Percentiles rank a stretch among this genome's conserved stretches.
Evolutionary conservation across 1,140 invertebrate genomes (phyloP).

Genomic region (Macrosteles quadrilineatus): DNA sequence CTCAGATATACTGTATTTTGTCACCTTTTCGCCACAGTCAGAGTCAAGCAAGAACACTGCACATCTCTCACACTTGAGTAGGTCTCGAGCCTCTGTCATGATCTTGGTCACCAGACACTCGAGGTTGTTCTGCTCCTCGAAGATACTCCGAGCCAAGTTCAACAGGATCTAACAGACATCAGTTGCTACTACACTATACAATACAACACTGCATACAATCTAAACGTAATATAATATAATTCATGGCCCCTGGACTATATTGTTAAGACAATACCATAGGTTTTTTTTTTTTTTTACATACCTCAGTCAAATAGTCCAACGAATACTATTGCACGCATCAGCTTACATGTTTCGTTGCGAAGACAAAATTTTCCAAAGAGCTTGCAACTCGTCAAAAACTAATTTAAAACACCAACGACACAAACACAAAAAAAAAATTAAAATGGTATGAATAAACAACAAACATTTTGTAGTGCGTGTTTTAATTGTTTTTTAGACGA

Average conservation of each 20-base stretch:
- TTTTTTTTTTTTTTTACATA: neutral
- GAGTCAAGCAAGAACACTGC: slow-evolving; percentile 86
- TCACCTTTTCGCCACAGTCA: slow-evolving; percentile 81
- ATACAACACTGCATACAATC: slow-evolving; percentile 26
- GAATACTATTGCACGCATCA: too few relatives aligned
- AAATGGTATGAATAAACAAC: too few relatives aligned
- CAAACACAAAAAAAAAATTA: too few relatives aligned
- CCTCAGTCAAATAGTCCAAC: too few relatives aligned
- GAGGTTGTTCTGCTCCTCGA: slow-evolving; percentile 91
- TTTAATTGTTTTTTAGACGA: too few relatives aligned
- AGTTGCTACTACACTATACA: slow-evolving; percentile 15
- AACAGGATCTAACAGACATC: slow-evolving; percentile 68
- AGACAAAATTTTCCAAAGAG: too few relatives aligned
- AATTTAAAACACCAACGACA: too few relatives aligned
- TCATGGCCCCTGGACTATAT: too few relatives aligned
- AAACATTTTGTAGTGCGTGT: too few relatives aligned
- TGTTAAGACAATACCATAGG: slow-evolving; percentile 16
- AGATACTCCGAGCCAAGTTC: slow-evolving; percentile 84
- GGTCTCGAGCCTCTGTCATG: slow-evolving; percentile 91
- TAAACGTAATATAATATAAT: neutral
- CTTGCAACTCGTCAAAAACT: too few relatives aligned
- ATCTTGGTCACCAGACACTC: slow-evolving; percentile 94
- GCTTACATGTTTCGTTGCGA: too few relatives aligned
- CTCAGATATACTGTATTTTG: too few relatives aligned
- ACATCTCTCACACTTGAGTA: slow-evolving; percentile 90